Evolutionary conservation across 2,888 invertebrate species (phyloP).

Genomic region (Thera britannica): DNA sequence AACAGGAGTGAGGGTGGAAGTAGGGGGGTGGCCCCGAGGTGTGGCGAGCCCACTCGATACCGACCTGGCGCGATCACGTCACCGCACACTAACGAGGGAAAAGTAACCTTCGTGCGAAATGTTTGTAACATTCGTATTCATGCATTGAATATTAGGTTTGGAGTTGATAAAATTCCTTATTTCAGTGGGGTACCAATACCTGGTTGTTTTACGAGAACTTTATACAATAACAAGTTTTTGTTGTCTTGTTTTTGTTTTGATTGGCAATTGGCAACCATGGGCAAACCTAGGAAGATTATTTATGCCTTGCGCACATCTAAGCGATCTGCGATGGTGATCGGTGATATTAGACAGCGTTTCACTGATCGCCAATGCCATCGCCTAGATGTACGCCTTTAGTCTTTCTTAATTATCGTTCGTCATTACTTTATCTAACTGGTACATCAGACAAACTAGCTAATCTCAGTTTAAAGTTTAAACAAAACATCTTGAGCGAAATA

Average conservation of each 20-base stretch:
- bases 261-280: too few species aligned
- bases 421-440: not conserved
- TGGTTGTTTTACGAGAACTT: constrained; percentile 25
- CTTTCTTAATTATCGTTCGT: too few species aligned
- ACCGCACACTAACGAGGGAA: constrained; percentile 61
- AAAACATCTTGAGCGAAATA: constrained; percentile 21
- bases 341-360: too few species aligned
- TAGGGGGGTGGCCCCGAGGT: constrained; percentile 38
- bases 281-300: too few species aligned
- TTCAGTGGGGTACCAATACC: not conserved
- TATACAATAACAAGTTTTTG: too few species aligned
- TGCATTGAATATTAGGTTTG: constrained; percentile 44
- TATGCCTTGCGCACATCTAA: too few species aligned
- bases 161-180: constrained; percentile 39
- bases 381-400: too few species aligned
- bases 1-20: constrained; percentile 56
- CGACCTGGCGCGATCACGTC: constrained; percentile 69
- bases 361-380: too few species aligned
- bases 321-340: too few species aligned
- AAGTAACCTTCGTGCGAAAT: constrained; percentile 57
- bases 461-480: constrained; percentile 30
- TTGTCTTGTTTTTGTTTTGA: not conserved
- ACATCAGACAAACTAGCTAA: constrained; percentile 10
- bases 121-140: constrained; percentile 46
- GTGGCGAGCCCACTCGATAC: constrained; percentile 61